Base-by-base conservation (phyloP, 2,888 invertebrate genomes). In the Xestia xanthographa region DNA sequence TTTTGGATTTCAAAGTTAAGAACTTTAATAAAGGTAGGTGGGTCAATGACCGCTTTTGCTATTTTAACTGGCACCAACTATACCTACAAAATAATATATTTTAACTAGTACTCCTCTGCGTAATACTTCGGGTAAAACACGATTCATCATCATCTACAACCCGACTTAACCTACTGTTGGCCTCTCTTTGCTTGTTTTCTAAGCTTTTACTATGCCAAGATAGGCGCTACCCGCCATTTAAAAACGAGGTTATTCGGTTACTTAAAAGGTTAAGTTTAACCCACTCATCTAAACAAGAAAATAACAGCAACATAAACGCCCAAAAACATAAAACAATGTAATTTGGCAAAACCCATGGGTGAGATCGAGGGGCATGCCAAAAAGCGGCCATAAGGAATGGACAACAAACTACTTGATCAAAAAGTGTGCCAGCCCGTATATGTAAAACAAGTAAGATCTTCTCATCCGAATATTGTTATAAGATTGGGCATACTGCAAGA, bases 391-490 rank as follows among this genome's bases (percentile, higher is more conserved):
- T 74, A 70, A 72, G 72, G 56, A 72, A 74, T 62, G 45, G 8
- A 66, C 56, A 48, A 70, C 62, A 79, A 26, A 53, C 38, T 63
- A 62, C 62, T 75, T 72, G n/a, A 45, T 79, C 65, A 65, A 75
- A 86, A 34, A 70, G 74, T 83, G 66, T 85, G 74, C 56, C 85
- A 77, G 26, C 12, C 43, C 60, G 43, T 50, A 14, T 74, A 74
- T 58, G 45, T 69, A 68, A 83, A 72, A 86, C 72, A 72, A 66
- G 60, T 50, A 48, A 77, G 67, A 72, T 62, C 14, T 41, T 41
- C 70, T 67, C 43, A 73, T 75, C 58, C n/a, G 12, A 79, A 82
- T n/a, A n/a, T 63, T 66, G 17, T 11, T 41, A 2, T 45, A 72
- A 63, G 75, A 26, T 70, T 29, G 69, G 17, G 58, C 56, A 75